Percentiles rank a stretch among this genome's conserved stretches.
These are phyloP conservation scores for Dipodomys merriami DNA, from an alignment of 2,113 vertebrate species.

Conservation along the genomic window DNA sequence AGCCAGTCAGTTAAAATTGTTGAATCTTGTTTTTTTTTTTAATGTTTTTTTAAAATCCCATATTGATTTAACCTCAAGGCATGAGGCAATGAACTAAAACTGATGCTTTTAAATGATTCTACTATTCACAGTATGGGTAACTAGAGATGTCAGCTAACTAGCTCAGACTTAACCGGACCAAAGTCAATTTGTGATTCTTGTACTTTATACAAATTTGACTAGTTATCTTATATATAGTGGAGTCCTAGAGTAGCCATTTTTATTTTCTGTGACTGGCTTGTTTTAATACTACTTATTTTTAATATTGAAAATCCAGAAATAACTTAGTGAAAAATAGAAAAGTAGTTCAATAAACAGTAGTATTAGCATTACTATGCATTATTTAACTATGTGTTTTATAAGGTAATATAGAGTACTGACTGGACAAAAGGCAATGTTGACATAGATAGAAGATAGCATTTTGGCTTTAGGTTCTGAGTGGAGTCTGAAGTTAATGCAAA, in stretches of 20 bases:
- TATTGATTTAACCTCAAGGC: background rate
- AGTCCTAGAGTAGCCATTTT: background rate
- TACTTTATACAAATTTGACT: background rate
- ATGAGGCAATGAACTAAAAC: slow-evolving; percentile 10
- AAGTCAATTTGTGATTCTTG: background rate
- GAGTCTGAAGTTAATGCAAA: background rate
- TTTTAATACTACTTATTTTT: slow-evolving; percentile 12
- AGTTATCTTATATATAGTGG: background rate
- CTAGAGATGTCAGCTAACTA: background rate
- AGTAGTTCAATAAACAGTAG: background rate
- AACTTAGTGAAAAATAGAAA: background rate
- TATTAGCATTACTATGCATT: background rate
- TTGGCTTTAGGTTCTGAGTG: background rate
- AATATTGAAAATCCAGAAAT: background rate
- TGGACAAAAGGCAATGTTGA: background rate
- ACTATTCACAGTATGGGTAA: background rate
- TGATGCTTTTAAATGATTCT: background rate
- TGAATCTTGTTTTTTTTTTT: background rate
- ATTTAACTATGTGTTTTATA: background rate
- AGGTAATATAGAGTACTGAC: background rate
- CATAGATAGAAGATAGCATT: background rate
- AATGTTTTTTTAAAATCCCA: background rate
- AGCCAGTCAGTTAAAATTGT: slow-evolving; percentile 17
- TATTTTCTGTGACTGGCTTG: slow-evolving; percentile 25
- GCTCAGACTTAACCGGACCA: background rate